A percentile compares a stretch with the other conserved stretches of the same genome.
Evolutionary conservation across 2,888 invertebrate species (phyloP).

Genomic region (Pycnomerus fuliginosus): DNA sequence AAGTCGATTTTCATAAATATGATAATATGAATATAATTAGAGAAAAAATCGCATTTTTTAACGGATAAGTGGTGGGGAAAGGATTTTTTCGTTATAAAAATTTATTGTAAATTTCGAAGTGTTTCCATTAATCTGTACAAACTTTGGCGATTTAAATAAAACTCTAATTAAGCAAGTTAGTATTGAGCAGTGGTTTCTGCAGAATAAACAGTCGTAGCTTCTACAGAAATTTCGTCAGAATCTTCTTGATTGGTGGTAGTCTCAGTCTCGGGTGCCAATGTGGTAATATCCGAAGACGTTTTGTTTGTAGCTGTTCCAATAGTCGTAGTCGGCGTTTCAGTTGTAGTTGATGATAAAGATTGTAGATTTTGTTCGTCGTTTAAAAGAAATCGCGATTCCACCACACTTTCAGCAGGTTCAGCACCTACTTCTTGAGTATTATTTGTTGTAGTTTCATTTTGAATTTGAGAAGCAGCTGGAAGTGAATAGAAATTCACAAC

Average conservation of each 20-base stretch:
- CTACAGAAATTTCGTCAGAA: background rate
- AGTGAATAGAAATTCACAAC: slow-evolving; percentile 28
- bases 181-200: slow-evolving; percentile 6
- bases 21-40: too few species aligned
- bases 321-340: slow-evolving; percentile 1
- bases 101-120: too few species aligned
- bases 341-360: slow-evolving; percentile 6
- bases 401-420: slow-evolving; percentile 24
- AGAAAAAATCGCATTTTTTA: too few species aligned
- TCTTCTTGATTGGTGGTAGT: slow-evolving; percentile 4
- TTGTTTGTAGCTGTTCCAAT: slow-evolving; percentile 1
- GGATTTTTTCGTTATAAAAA: too few species aligned
- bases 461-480: slow-evolving; percentile 11
- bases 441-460: slow-evolving; percentile 5
- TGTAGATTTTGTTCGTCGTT: slow-evolving; percentile 15
- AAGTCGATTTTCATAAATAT: too few species aligned
- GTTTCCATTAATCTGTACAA: too few species aligned
- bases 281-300: slow-evolving; percentile 1
- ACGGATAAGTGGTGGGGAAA: too few species aligned
- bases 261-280: background rate
- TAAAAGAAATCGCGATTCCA: slow-evolving; percentile 16
- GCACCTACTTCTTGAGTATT: slow-evolving; percentile 6
- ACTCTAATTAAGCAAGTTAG: too few species aligned
- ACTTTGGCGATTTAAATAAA: too few species aligned
- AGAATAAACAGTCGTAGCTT: slow-evolving; percentile 1